Base-by-base conservation (phyloP, 2,113 vertebrate species). In the Oxyruncus cristatus region DNA sequence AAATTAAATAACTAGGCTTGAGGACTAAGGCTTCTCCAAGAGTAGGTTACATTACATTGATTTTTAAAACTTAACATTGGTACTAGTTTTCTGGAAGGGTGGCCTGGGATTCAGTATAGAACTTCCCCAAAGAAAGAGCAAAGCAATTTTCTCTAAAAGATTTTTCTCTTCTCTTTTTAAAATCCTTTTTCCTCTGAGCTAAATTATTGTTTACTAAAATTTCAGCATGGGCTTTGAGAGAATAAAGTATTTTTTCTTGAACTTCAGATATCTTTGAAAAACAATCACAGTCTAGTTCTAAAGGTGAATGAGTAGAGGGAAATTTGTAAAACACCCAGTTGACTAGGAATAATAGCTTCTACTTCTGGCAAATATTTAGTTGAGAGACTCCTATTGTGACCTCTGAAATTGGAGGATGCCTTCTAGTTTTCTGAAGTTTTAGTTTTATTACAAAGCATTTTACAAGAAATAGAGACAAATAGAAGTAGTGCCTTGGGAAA, bases 321-420 rank as follows among this genome's bases (percentile, higher is more conserved):
- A 85, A 92, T 85, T 73, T 66, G 37, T 78, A 83, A 89, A 85
- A 73, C 79, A 70, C 33, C 12, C 46, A 62, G 18, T 67, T 88
- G 42, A 80, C 67, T 39, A 44, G 66, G 42, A 90, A 83, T 85
- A 79, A 79, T 52, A 85, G n/a, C 58, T 85, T 96, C 46, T 72
- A 39, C 30, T 85, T 73, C 42, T 67, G 63, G 49, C 49, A 94
- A 44, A 89, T 94, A 93, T 93, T 96, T 95, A 70, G 46, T 58
- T 66, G 66, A 76, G 49, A 88, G 46, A 28, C 41, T 93, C 14
- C 20, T 89, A 37, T 72, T 85, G 49, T 68, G 66, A 85, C 42
- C 71, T 85, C 50, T 85, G 87, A 76, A 85, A 89, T 22, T 85
- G 37, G 89, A 95, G n/a, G 37, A 62, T 62, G 14, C 14, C 9